phyloP scores from a whole-genome alignment of 1,140 invertebrate species.

The Orchesella cincta region DNA sequence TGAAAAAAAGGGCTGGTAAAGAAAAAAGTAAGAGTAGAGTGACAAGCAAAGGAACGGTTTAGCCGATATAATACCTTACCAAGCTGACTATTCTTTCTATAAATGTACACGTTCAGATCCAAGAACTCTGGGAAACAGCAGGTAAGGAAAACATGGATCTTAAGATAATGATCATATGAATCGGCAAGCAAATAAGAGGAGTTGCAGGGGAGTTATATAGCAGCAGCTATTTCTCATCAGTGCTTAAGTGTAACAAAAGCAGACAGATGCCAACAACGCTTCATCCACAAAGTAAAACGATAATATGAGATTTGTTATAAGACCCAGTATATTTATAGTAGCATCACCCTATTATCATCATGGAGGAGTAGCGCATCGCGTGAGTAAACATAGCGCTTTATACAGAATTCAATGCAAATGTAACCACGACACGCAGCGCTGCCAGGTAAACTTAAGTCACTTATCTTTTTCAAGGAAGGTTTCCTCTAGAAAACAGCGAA shows the following conservation, averaged over 20 bases:
- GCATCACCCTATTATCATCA: no score
- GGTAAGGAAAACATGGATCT: not conserved
- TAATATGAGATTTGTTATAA: not conserved
- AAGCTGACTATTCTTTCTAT: no score
- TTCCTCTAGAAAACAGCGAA: no score
- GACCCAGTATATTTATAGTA: not conserved
- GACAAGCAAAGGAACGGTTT: not conserved
- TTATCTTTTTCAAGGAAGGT: no score
- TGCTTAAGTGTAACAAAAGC: not conserved
- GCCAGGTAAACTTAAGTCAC: no score
- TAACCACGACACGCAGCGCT: no score
- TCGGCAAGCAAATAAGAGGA: not conserved
- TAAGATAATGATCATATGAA: not conserved
- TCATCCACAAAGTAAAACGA: not conserved
- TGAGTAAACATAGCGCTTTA: no score
- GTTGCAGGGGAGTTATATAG: not conserved
- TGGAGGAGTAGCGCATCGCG: no score
- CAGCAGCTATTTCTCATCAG: not conserved
- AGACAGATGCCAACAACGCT: constrained; percentile 6
- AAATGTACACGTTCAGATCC: no score
- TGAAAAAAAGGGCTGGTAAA: not conserved
- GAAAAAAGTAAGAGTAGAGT: not conserved
- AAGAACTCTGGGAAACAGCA: no score
- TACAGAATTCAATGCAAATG: no score
- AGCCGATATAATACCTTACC: not conserved